Evolutionary conservation across 2,888 invertebrate genomes (phyloP), one percentile per base, ranked within the genome.

Genomic region (Pycnomerus fuliginosus): DNA sequence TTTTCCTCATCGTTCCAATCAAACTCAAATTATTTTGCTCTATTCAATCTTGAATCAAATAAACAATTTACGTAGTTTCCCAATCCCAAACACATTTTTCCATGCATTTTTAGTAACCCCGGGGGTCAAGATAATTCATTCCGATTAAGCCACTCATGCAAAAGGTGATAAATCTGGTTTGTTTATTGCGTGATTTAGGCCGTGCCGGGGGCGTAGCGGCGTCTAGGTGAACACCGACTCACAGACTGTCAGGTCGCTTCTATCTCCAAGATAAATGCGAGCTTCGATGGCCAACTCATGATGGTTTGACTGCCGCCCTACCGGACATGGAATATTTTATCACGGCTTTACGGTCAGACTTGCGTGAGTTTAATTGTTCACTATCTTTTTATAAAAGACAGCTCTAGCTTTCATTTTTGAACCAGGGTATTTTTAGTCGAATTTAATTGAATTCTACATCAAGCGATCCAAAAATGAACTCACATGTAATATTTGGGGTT

Each of bases 181-280:
- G 56, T 62, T 62, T 56, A 57, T 62, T 53, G 60, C 60, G 60
- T 60, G 60, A 59, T 57, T 56, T 51, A 55, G 48, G 49, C 52
- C 54, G 52, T 50, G 51, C 52, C 43, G 34, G 36, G 43, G 50
- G 53, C 52, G 54, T 50, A 53, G 39, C 53, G 58, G 51, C 56
- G 59, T 55, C 58, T 53, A 56, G 57, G 55, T 56, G 58, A 62
- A 55, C 60, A 58, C 60, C 60, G 48, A 52, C 53, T 50, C 55
- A 44, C 51, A 37, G 43, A 57, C 52, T 56, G 54, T 53, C 61
- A 52, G 52, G 50, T 47, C 45, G 50, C 52, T 59, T 55, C 56
- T 57, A 61, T 58, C 60, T 57, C 45, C 49, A 60, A 61, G 61
- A 62, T 56, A 62, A 62, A 62, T 62, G 60, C 52, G 48, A 42